A percentile compares a stretch with the other conserved stretches of the same genome.
Conservation (phyloP, 2,113 vertebrate species). For the Toxotes jaculatrix region DNA sequence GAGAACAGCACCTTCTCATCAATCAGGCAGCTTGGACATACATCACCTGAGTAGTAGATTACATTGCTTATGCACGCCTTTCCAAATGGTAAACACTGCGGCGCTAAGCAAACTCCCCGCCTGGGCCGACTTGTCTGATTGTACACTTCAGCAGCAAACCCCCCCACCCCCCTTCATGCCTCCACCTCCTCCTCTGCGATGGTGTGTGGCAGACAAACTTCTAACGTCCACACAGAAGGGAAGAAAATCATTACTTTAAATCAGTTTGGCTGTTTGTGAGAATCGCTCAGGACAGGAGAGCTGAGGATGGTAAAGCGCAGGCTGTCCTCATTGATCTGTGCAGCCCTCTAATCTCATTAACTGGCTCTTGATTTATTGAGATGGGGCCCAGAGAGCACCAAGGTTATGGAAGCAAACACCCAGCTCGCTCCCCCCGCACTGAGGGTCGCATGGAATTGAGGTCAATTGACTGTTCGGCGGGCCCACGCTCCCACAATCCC, state of each 20-base stretch:
- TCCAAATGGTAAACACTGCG: slow-evolving; percentile 59
- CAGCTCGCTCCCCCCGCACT: slow-evolving; percentile 26
- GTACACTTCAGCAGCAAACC: background rate
- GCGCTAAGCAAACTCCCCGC: slow-evolving; percentile 51
- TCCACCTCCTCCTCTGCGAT: slow-evolving; percentile 17
- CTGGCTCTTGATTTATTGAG: slow-evolving; percentile 81
- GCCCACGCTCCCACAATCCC: slow-evolving; percentile 63
- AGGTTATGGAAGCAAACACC: slow-evolving; percentile 76
- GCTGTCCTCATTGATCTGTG: slow-evolving; percentile 76
- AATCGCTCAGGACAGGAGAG: slow-evolving; percentile 58
- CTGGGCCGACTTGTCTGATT: slow-evolving; percentile 28
- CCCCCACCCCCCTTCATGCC: background rate
- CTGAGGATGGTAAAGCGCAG: slow-evolving; percentile 62
- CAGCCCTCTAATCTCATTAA: slow-evolving; percentile 84
- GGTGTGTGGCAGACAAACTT: slow-evolving; percentile 52
- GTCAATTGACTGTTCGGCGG: slow-evolving; percentile 78
- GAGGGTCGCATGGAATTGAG: slow-evolving; percentile 73
- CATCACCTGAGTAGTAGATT: slow-evolving; percentile 61
- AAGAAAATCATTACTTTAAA: slow-evolving; percentile 76
- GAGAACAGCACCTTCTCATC: slow-evolving; percentile 43
- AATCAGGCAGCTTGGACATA: slow-evolving; percentile 47
- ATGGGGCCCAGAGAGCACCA: slow-evolving; percentile 66
- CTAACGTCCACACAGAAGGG: slow-evolving; percentile 39
- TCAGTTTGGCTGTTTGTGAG: slow-evolving; percentile 70
- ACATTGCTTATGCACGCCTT: slow-evolving; percentile 67